phyloP scores from a whole-genome alignment of 2,797 vertebrate genomes.

The Bovichtus diacanthus region DNA sequence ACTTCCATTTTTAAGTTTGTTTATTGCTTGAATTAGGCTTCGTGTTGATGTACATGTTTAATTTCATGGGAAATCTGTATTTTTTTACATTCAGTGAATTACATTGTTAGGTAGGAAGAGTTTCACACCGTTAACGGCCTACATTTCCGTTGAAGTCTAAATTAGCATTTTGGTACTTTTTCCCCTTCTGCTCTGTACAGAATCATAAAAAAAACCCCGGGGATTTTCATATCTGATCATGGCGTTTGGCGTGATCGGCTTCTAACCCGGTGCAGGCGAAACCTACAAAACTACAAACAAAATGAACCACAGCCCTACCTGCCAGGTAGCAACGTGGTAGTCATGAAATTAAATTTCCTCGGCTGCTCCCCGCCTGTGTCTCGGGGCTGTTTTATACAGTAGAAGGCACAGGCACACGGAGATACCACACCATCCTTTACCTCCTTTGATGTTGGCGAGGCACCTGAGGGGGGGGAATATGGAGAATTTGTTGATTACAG shows the following conservation, averaged over 20 bases:
- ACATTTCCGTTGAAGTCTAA: not conserved
- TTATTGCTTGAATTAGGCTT: not conserved
- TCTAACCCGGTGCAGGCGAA: slow-evolving; percentile 57
- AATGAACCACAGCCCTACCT: slow-evolving; percentile 69
- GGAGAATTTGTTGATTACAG: slow-evolving; percentile 76
- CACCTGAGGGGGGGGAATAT: slow-evolving; percentile 68
- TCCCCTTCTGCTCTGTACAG: not conserved
- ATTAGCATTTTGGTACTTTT: slow-evolving; percentile 26
- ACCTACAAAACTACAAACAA: slow-evolving; percentile 32
- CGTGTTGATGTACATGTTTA: not conserved
- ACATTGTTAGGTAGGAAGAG: not conserved
- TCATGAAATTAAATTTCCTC: slow-evolving; percentile 76
- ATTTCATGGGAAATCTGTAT: not conserved
- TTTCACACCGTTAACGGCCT: not conserved
- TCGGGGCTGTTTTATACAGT: slow-evolving; percentile 71
- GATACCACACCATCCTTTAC: slow-evolving; percentile 77
- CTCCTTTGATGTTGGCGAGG: slow-evolving; percentile 79
- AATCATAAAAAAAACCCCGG: slow-evolving; percentile 23
- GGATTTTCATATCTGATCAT: slow-evolving; percentile 62
- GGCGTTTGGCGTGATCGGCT: slow-evolving; percentile 52
- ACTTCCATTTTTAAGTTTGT: not conserved
- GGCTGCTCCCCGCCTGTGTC: slow-evolving; percentile 71
- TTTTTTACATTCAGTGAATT: not conserved
- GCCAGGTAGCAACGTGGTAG: slow-evolving; percentile 63
- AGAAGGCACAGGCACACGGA: slow-evolving; percentile 66